phyloP scores from a whole-genome alignment of 1,140 invertebrate genomes.

The Drosophila ogumai region DNA sequence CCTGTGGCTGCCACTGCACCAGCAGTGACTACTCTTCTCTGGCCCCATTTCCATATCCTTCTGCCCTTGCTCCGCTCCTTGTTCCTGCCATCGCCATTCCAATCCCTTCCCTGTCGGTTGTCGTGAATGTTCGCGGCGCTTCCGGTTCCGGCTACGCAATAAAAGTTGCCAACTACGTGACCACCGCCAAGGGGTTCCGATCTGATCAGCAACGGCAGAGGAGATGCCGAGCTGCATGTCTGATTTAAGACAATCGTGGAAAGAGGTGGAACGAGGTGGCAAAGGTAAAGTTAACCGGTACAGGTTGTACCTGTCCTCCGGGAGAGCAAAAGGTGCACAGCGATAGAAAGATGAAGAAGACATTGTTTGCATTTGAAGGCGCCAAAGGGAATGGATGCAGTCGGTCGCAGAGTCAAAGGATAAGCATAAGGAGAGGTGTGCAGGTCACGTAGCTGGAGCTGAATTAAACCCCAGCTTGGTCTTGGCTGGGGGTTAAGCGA shows the following conservation, averaged over 20 bases:
- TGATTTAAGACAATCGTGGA: constrained; percentile 63
- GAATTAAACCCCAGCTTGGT: constrained; percentile 29
- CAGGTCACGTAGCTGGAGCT: constrained; percentile 58
- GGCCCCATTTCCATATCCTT: neutral
- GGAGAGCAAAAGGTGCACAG: neutral
- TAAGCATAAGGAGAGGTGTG: constrained; percentile 11
- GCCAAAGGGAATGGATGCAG: constrained; percentile 9
- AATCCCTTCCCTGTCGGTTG: constrained; percentile 11
- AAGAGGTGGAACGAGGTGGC: constrained; percentile 1
- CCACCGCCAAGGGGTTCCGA: constrained; percentile 20
- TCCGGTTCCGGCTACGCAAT: constrained; percentile 68
- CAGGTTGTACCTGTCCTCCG: constrained; percentile 20
- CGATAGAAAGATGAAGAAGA: neutral
- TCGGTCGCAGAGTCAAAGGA: neutral
- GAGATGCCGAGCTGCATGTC: constrained; percentile 27
- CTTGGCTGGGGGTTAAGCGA: constrained; percentile 7
- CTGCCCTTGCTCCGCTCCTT: constrained; percentile 4
- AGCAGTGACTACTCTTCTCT: constrained; percentile 8
- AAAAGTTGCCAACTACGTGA: constrained; percentile 74
- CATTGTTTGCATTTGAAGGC: constrained; percentile 54
- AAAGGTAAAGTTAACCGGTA: constrained; percentile 30
- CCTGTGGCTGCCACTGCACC: constrained; percentile 26
- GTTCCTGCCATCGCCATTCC: neutral
- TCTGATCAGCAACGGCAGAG: neutral
- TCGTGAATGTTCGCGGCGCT: constrained; percentile 47